Percentiles rank a stretch among this genome's conserved stretches.
Evolutionary conservation across 2,888 invertebrate species (phyloP).

Genomic region (Scelioninae gen. 2): DNA sequence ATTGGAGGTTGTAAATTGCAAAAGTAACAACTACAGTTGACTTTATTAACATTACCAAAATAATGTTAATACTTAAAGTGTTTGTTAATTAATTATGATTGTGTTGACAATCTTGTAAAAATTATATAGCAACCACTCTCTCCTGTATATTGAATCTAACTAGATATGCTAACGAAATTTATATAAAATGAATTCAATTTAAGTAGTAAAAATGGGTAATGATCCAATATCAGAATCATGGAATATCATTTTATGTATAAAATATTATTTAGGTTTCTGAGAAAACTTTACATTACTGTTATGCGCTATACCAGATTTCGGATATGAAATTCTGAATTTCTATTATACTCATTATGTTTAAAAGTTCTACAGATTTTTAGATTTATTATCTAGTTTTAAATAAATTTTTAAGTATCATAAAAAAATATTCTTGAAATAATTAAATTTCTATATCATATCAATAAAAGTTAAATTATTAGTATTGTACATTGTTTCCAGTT

Average conservation of each 20-base stretch:
- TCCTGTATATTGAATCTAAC: constrained; percentile 43
- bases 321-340: constrained; percentile 17
- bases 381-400: no score
- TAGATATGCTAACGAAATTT: no score
- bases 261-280: constrained; percentile 15
- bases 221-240: constrained; percentile 56
- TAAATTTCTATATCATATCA: no score
- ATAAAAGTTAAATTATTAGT: no score
- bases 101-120: constrained; percentile 52
- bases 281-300: constrained; percentile 1
- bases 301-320: constrained; percentile 25
- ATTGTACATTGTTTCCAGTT: no score
- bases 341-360: no score
- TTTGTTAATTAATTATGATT: constrained; percentile 44
- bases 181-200: constrained; percentile 25
- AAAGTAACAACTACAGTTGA: constrained; percentile 70
- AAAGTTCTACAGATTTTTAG: no score
- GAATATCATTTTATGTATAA: constrained; percentile 32
- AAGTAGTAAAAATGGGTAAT: constrained; percentile 27
- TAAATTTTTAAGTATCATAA: no score
- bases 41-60: constrained; percentile 54
- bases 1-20: constrained; percentile 73
- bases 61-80: constrained; percentile 34
- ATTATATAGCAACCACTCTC: constrained; percentile 28
- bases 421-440: no score